These are phyloP conservation scores for Pilophorus perplexus DNA, from an alignment of 2,888 invertebrate species.

Conservation along the genomic window DNA sequence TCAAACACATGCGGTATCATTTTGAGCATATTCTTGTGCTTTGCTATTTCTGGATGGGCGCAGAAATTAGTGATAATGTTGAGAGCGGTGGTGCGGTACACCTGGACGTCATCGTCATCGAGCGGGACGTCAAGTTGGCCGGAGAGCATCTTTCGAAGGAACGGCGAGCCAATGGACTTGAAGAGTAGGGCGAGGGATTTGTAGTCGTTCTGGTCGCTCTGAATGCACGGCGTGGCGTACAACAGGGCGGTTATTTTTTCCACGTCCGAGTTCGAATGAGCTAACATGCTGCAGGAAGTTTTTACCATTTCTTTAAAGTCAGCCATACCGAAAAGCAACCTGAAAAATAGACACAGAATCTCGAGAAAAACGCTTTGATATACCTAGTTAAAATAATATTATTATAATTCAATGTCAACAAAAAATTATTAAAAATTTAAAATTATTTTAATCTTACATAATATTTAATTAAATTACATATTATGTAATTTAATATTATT, in stretches of 20 bases:
- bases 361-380: too few species aligned
- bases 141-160: slow-evolving; percentile 74
- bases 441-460: too few species aligned
- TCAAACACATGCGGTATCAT: slow-evolving; percentile 79
- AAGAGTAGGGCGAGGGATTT: slow-evolving; percentile 74
- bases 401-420: too few species aligned
- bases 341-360: too few species aligned
- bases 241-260: slow-evolving; percentile 89
- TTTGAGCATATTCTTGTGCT: slow-evolving; percentile 77
- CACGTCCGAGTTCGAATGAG: slow-evolving; percentile 76
- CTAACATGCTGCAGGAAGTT: too few species aligned
- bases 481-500: too few species aligned
- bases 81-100: slow-evolving; percentile 87
- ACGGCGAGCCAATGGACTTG: slow-evolving; percentile 85
- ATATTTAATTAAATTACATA: too few species aligned
- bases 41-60: slow-evolving; percentile 73
- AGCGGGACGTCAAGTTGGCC: slow-evolving; percentile 70
- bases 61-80: slow-evolving; percentile 85
- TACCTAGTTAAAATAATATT: too few species aligned
- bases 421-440: too few species aligned
- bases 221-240: slow-evolving; percentile 86
- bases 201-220: slow-evolving; percentile 74
- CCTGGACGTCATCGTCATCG: slow-evolving; percentile 69
- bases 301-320: not conserved
- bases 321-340: too few species aligned